Percentiles rank a stretch among this genome's conserved stretches.
These are phyloP conservation scores for Montipora capricornis DNA, from an alignment of 64 coral and sea anemone species.

Conservation along the genomic window DNA sequence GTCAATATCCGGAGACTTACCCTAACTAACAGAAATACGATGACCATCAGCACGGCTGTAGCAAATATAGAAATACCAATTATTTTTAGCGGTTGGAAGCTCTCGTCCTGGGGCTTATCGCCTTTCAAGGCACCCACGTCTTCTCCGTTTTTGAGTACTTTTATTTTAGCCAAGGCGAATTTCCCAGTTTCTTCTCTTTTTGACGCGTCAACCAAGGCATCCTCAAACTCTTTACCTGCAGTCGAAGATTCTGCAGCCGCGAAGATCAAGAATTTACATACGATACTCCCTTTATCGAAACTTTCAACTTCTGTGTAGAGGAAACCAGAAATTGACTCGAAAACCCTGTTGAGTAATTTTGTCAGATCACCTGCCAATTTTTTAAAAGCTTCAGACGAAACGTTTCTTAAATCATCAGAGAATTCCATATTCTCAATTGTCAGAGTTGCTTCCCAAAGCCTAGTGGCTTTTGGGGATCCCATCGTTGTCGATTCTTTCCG, in stretches of 20 bases:
- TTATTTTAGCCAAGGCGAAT: background rate
- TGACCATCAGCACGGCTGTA: background rate
- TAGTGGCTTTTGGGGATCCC: background rate
- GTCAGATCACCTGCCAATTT: background rate
- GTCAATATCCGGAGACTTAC: background rate
- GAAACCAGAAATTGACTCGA: conserved; percentile 7
- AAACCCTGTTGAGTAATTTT: background rate
- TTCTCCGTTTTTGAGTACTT: background rate
- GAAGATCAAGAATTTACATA: background rate
- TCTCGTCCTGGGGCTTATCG: background rate
- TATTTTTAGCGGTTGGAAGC: background rate
- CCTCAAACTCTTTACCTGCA: background rate
- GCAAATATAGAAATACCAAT: background rate
- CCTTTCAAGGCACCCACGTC: background rate
- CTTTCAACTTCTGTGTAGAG: background rate
- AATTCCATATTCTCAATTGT: conserved; percentile 31
- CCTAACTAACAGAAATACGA: background rate
- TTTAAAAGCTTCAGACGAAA: background rate
- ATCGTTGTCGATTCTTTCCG: background rate
- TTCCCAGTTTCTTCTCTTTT: background rate
- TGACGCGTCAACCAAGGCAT: background rate
- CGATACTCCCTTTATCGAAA: conserved; percentile 14
- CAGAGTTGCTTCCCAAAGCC: background rate
- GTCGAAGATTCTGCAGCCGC: background rate
- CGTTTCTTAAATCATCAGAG: background rate